phyloP scores from a whole-genome alignment of 2,888 invertebrate species.

The Sphinx pinastri region DNA sequence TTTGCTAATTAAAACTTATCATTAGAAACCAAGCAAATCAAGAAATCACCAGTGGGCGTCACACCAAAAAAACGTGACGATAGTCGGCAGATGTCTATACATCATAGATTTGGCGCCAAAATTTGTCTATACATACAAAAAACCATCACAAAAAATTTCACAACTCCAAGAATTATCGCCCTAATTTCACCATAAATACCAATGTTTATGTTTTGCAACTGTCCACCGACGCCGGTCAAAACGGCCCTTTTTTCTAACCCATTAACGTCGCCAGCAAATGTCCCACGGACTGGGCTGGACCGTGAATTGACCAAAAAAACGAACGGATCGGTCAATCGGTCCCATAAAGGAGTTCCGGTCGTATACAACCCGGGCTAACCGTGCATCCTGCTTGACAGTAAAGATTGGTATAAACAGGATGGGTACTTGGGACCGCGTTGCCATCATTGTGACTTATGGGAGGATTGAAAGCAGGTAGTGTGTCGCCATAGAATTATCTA shows the following conservation, averaged over 20 bases:
- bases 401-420: conserved; percentile 56
- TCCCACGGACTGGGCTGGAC: conserved; percentile 29
- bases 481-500: conserved; percentile 25
- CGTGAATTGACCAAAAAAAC: conserved; percentile 45
- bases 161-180: conserved; percentile 11
- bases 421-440: conserved; percentile 11
- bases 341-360: conserved; percentile 74
- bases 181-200: conserved; percentile 20
- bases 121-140: background rate
- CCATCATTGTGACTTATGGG: conserved; percentile 10
- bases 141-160: conserved; percentile 1
- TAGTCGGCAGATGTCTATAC: background rate
- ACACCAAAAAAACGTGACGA: background rate
- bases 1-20: too few relatives aligned
- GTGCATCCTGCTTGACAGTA: conserved; percentile 66
- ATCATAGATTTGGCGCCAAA: conserved; percentile 13
- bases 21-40: too few relatives aligned
- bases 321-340: conserved; percentile 64
- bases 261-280: conserved; percentile 29
- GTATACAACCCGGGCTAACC: conserved; percentile 68
- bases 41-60: too few relatives aligned
- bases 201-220: conserved; percentile 25
- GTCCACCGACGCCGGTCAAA: conserved; percentile 33
- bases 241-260: conserved; percentile 35
- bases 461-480: conserved; percentile 8